phyloP scores from a whole-genome alignment of 2,888 invertebrate species.

The Diarsia dahlii region DNA sequence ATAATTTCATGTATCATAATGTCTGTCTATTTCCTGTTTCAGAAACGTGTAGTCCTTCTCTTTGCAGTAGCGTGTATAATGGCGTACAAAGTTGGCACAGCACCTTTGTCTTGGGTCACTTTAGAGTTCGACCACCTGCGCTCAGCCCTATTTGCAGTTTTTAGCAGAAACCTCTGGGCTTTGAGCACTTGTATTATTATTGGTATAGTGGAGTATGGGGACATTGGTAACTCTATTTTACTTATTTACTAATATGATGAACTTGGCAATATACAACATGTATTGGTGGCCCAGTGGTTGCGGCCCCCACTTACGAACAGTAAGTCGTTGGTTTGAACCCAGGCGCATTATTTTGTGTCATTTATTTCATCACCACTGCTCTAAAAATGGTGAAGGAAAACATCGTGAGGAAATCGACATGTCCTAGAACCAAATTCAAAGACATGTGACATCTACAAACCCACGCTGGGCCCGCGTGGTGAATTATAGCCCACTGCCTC shows the following conservation, averaged over 20 bases:
- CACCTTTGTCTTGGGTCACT: constrained; percentile 18
- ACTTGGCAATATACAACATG: neutral
- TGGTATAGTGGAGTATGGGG: constrained; percentile 39
- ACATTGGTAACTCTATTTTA: constrained; percentile 32
- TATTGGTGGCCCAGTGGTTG: no score
- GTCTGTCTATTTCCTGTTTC: constrained; percentile 2
- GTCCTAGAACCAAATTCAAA: no score
- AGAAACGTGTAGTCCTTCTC: neutral
- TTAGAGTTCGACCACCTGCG: constrained; percentile 30
- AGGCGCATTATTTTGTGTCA: no score
- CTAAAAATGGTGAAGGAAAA: no score
- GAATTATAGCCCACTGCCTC: no score
- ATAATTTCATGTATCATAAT: neutral
- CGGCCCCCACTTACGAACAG: no score
- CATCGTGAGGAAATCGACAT: no score
- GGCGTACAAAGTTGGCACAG: neutral
- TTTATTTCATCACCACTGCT: no score
- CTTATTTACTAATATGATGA: no score
- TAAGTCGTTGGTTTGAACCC: no score
- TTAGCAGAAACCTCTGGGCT: constrained; percentile 37
- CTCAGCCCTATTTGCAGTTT: constrained; percentile 36
- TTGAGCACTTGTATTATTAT: constrained; percentile 28
- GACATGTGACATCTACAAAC: no score
- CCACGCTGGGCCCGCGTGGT: no score
- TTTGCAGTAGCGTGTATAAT: neutral